Percentiles rank a stretch among this genome's conserved stretches.
Conservation (phyloP, 2,888 invertebrate species). For the Ectemnius continuus region DNA sequence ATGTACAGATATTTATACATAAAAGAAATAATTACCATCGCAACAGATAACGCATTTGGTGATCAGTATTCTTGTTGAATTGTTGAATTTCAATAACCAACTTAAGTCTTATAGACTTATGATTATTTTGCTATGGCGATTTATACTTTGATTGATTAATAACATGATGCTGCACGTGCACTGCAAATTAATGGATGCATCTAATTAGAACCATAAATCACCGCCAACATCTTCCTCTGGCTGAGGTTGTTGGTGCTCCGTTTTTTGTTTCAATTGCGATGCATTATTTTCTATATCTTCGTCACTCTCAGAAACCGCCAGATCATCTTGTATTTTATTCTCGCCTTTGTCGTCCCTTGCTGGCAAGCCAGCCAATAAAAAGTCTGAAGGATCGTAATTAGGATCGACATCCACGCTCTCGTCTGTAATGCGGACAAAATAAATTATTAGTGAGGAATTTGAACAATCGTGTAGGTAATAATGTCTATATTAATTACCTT, state of each 20-base stretch:
- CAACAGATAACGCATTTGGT: no score
- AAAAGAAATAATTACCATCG: slow-evolving; percentile 9
- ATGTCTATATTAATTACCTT: slow-evolving; percentile 60
- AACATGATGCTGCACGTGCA: slow-evolving; percentile 5
- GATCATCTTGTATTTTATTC: slow-evolving; percentile 85
- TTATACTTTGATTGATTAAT: not conserved
- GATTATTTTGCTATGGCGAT: slow-evolving; percentile 20
- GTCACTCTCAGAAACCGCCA: slow-evolving; percentile 89
- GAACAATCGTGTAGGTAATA: not conserved
- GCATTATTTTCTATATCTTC: slow-evolving; percentile 79
- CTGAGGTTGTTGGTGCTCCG: slow-evolving; percentile 63
- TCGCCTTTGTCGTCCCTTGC: slow-evolving; percentile 76
- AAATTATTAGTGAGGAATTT: no score
- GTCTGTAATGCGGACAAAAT: slow-evolving; percentile 75
- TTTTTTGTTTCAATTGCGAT: slow-evolving; percentile 60
- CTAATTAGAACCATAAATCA: slow-evolving; percentile 81
- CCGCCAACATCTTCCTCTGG: slow-evolving; percentile 80
- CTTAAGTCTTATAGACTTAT: slow-evolving; percentile 20
- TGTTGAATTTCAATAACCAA: slow-evolving; percentile 10
- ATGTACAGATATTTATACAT: slow-evolving; percentile 51
- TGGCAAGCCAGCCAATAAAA: slow-evolving; percentile 82
- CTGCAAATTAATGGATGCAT: slow-evolving; percentile 16
- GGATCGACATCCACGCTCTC: slow-evolving; percentile 89
- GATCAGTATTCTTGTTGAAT: no score
- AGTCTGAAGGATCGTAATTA: slow-evolving; percentile 92